A percentile compares a stretch with the other conserved stretches of the same genome.
Conservation (phyloP, 2,113 vertebrate species). For the Amphiprion ocellaris region DNA sequence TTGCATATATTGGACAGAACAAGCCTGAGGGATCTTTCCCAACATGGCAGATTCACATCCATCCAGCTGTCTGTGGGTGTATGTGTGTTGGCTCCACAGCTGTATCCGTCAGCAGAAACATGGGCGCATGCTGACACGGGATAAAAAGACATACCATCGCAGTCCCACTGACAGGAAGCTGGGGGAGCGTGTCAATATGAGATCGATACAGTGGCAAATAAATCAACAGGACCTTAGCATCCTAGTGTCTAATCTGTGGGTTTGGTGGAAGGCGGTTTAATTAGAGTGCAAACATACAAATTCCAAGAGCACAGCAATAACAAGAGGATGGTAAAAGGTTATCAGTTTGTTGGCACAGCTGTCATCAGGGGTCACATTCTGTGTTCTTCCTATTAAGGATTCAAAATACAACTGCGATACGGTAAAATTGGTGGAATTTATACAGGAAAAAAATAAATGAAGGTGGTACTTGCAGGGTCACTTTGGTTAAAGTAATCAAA, state of each 20-base stretch:
- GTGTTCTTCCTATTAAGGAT: not conserved
- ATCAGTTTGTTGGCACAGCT: slow-evolving; percentile 11
- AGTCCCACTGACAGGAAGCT: slow-evolving; percentile 40
- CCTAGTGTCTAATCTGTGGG: slow-evolving; percentile 30
- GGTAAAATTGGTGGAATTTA: not conserved
- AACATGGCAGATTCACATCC: slow-evolving; percentile 65
- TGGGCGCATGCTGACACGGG: slow-evolving; percentile 52
- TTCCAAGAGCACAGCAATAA: not conserved
- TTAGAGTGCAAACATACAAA: slow-evolving; percentile 22
- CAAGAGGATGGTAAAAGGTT: not conserved
- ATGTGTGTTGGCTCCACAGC: slow-evolving; percentile 49
- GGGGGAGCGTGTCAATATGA: slow-evolving; percentile 10
- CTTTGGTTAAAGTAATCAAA: not conserved
- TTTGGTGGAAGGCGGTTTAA: slow-evolving; percentile 25
- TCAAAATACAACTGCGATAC: not conserved
- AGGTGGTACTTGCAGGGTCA: not conserved
- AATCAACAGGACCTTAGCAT: slow-evolving; percentile 47
- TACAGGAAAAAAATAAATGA: not conserved
- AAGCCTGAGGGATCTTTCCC: slow-evolving; percentile 48
- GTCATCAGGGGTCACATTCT: not conserved
- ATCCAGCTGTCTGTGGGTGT: slow-evolving; percentile 22
- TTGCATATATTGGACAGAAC: slow-evolving; percentile 44
- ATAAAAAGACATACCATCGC: slow-evolving; percentile 35
- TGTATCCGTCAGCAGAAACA: slow-evolving; percentile 76
- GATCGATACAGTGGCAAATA: slow-evolving; percentile 62